Percentiles rank a stretch among this genome's conserved stretches.
Evolutionary conservation across 2,888 invertebrate genomes (phyloP).

Genomic region (Coenonympha glycerion): DNA sequence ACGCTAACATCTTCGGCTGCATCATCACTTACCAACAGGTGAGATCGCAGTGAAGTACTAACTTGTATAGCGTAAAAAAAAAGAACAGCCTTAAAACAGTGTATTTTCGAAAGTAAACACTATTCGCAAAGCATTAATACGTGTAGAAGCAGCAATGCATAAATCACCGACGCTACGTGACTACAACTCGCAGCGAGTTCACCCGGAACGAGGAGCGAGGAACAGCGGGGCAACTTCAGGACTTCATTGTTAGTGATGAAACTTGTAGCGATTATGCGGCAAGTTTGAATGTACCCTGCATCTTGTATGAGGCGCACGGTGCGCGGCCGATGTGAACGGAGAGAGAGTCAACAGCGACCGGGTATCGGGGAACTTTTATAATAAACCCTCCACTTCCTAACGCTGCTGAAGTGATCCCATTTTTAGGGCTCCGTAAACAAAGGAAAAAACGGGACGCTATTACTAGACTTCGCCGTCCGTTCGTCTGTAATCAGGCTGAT

Average conservation of each 20-base stretch:
- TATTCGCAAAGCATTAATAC: background rate
- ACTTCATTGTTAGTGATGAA: slow-evolving; percentile 29
- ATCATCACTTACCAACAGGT: too few relatives aligned
- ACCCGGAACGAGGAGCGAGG: slow-evolving; percentile 20
- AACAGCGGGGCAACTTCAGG: slow-evolving; percentile 21
- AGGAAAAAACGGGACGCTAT: too few relatives aligned
- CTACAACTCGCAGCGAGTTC: slow-evolving; percentile 21
- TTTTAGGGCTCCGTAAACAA: too few relatives aligned
- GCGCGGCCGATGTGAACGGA: slow-evolving; percentile 14
- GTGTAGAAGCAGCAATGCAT: slow-evolving; percentile 16
- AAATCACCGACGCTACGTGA: slow-evolving; percentile 21
- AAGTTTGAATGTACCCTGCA: slow-evolving; percentile 26
- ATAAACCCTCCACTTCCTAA: background rate
- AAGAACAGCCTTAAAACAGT: too few relatives aligned
- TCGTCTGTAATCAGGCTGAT: too few relatives aligned
- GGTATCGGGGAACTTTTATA: slow-evolving; percentile 11
- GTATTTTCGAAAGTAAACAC: background rate
- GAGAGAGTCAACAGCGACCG: slow-evolving; percentile 21
- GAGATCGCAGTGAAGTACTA: too few relatives aligned
- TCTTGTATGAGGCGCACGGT: slow-evolving; percentile 19
- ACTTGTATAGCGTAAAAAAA: too few relatives aligned
- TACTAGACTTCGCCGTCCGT: too few relatives aligned
- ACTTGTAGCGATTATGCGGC: slow-evolving; percentile 25
- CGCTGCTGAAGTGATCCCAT: slow-evolving; percentile 4
- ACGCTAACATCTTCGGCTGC: too few relatives aligned